phyloP scores from a whole-genome alignment of 2,888 invertebrate species.

The Tethea ocularis region DNA sequence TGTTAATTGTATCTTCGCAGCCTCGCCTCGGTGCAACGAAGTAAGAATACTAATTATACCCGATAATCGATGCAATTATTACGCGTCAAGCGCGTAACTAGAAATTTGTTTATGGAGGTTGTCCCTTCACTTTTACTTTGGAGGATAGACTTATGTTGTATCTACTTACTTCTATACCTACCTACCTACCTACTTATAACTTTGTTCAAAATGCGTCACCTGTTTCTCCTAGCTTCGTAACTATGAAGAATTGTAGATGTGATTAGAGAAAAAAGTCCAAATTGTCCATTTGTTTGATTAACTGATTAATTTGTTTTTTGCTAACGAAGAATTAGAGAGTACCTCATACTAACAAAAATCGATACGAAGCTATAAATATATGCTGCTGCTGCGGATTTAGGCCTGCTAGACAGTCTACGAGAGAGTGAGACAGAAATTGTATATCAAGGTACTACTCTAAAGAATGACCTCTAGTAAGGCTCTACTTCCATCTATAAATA shows the following conservation, averaged over 20 bases:
- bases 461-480: not conserved
- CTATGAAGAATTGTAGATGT: too few relatives aligned
- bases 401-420: too few relatives aligned
- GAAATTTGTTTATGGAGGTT: not conserved
- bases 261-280: too few relatives aligned
- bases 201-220: too few relatives aligned
- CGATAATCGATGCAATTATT: not conserved
- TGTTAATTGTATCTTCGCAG: not conserved
- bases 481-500: not conserved
- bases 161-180: too few relatives aligned
- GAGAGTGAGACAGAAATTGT: too few relatives aligned
- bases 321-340: too few relatives aligned
- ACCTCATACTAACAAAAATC: not conserved
- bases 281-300: too few relatives aligned
- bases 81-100: not conserved
- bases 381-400: too few relatives aligned
- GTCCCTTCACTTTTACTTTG: not conserved
- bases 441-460: not conserved
- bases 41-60: not conserved
- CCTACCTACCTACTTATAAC: too few relatives aligned
- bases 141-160: not conserved
- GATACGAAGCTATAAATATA: not conserved
- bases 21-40: not conserved
- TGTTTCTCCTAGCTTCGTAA: not conserved
- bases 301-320: too few relatives aligned